Base-by-base conservation (phyloP, 2,888 invertebrate species). In the Chaetogeoica ovagalla region DNA sequence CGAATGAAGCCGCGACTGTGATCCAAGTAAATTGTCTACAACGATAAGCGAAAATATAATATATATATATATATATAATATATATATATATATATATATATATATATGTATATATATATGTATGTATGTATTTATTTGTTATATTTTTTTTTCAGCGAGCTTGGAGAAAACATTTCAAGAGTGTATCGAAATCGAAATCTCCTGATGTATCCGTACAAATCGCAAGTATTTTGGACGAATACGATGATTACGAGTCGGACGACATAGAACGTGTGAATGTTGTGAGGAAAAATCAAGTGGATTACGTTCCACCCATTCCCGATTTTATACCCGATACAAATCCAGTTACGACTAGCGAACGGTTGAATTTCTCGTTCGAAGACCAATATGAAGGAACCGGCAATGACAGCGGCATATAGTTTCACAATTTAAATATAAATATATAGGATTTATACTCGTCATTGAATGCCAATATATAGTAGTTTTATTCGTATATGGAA, bases 271-370 rank as follows among this genome's bases (percentile, higher is more conserved):
- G 69, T 3, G 68, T 69, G 13, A 76, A 76, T 6, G 59, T 76
- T 13, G 60, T 68, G 0, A 76, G 13, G 17, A 66, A 66, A 48
- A 48, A 68, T 13, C 76, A 76, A 17, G 59, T 48, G 9, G 21
- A 76, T 6, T 76, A 76, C 23, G 76, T 76, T n/a, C 76, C 76
- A 8, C 76, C 76, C 4, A 76, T 68, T 68, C 76, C 76, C 8
- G 68, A 76, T 48, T 57, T 57, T 19, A 68, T 68, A 1, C n/a
- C 43, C 4, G 65, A 55, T 63, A 3, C 21, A 39, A 52, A 39
- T 7, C 23, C 43, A 7, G 11, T 9, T 43, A 6, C 43, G 11
- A 11, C 11, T 11, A 7, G 11, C 11, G 43, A 43, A 5, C 43
- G 43, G 43, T 43, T 11, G 43, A 43, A 43, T 5, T 43, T 4